Base-by-base conservation (phyloP, 2,797 vertebrate species). In the Coendou prehensilis region DNA sequence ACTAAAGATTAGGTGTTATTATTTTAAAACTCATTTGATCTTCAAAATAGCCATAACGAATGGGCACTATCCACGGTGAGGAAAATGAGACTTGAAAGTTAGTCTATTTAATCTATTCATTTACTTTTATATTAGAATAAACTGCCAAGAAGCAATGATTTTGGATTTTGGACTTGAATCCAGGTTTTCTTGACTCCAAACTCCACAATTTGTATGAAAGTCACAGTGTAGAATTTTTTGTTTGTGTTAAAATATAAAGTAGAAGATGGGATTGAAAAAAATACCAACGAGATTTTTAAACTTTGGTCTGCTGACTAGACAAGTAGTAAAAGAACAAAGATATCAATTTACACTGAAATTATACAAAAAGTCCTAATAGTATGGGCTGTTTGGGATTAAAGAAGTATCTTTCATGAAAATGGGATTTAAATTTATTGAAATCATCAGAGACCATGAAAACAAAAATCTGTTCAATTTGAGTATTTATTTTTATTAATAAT, bases 271-370 rank as follows among this genome's bases (percentile, higher is more conserved):
- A 33, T 45, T 95, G 88, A 50, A 97, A 73, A 97, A 96, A 97
- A 95, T 85, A 94, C 50, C 75, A 90, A 10, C n/a, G 41, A 80
- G 28, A n/a, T 67, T 71, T 71, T 93, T 82, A 52, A 86, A 94
- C 95, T 91, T 86, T 87, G 0, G 18, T 86, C n/a, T 95, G 91
- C 83, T 98, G 78, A 96, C 71, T 67, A 94, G 87, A 76, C 17
- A 85, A 91, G 64, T 26, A 91, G 69, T 54, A 97, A 97, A 47
- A 85, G 78, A 82, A 54, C 52, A 80, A 79, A 73, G 95, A 90
- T 98, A 97, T n/a, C 50, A 93, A 96, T 94, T 96, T 96, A 89
- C 47, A 81, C 37, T 91, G 89, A 94, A 98, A 97, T 93, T 64
- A 94, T 28, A 50, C 37, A 69, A 85, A 91, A 33, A 2, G 2